Evolutionary conservation across 2,888 invertebrate species (phyloP).

Genomic region (Macrosiphum euphorbiae): DNA sequence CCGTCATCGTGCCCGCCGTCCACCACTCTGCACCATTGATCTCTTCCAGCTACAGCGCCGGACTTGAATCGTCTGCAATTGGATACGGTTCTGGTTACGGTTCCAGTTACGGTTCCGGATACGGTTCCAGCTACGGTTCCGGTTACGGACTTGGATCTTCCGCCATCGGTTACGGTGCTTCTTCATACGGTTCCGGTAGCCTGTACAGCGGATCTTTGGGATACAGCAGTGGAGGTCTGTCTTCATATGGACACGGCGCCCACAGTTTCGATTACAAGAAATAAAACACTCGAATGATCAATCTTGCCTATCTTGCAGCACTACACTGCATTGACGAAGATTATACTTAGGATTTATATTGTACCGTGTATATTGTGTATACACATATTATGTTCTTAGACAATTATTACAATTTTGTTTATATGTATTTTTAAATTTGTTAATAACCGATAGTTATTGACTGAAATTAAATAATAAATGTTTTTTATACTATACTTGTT

Average conservation of each 20-base stretch:
- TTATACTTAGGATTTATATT: background rate
- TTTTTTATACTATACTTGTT: background rate
- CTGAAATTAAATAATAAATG: background rate
- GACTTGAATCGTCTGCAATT: background rate
- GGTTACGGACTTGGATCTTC: constrained; percentile 1
- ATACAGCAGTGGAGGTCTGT: background rate
- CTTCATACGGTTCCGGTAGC: background rate
- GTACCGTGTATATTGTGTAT: constrained; percentile 1
- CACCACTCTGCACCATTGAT: background rate
- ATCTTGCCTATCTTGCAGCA: background rate
- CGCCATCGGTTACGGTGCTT: background rate
- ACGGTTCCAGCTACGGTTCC: background rate
- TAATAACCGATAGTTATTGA: background rate
- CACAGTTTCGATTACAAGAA: constrained; percentile 41
- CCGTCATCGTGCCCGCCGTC: background rate
- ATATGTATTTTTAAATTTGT: background rate
- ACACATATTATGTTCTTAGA: background rate
- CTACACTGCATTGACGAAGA: background rate
- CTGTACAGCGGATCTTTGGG: background rate
- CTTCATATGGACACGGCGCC: background rate
- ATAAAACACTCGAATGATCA: background rate
- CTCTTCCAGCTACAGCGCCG: constrained; percentile 34
- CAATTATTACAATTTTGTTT: constrained; percentile 5
- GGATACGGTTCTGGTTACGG: background rate
- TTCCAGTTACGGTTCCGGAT: background rate